Conservation (phyloP, 2,888 invertebrate species). For the Lamproptera curius region DNA sequence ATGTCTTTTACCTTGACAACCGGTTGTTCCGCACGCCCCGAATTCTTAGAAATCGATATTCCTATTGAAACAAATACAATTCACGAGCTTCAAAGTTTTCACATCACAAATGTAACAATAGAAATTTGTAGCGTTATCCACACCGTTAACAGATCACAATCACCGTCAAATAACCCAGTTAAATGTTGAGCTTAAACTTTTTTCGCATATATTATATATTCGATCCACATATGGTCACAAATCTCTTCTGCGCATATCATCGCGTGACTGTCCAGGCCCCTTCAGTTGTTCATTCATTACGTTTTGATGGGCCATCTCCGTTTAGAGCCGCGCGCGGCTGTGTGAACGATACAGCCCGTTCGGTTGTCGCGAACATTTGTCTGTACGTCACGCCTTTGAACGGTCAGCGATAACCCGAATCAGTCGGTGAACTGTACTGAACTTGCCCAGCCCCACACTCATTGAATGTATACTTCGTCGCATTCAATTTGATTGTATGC, state of each 20-base stretch:
- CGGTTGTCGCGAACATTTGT: constrained; percentile 14
- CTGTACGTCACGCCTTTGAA: constrained; percentile 19
- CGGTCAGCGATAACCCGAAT: constrained; percentile 21
- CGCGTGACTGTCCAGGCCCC: constrained; percentile 62
- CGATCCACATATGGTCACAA: constrained; percentile 23
- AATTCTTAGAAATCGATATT: background rate
- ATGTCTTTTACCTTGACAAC: background rate
- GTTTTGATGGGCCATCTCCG: constrained; percentile 74
- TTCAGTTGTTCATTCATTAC: constrained; percentile 62
- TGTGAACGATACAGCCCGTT: constrained; percentile 34
- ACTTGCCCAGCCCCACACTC: constrained; percentile 25
- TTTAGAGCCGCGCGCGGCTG: constrained; percentile 53
- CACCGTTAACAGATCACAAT: background rate
- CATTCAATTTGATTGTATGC: too few relatives aligned
- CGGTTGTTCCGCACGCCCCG: background rate
- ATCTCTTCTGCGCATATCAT: constrained; percentile 55
- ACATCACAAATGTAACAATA: background rate
- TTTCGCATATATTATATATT: too few relatives aligned
- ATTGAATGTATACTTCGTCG: too few relatives aligned
- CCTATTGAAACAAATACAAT: background rate
- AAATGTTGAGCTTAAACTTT: too few relatives aligned
- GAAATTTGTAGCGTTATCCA: too few relatives aligned
- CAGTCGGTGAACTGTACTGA: constrained; percentile 28
- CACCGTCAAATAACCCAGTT: background rate
- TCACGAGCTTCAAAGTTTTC: background rate